Percentiles rank a stretch among this genome's conserved stretches.
phyloP scores from a whole-genome alignment of 1,140 invertebrate genomes.

The Fopius arisanus region DNA sequence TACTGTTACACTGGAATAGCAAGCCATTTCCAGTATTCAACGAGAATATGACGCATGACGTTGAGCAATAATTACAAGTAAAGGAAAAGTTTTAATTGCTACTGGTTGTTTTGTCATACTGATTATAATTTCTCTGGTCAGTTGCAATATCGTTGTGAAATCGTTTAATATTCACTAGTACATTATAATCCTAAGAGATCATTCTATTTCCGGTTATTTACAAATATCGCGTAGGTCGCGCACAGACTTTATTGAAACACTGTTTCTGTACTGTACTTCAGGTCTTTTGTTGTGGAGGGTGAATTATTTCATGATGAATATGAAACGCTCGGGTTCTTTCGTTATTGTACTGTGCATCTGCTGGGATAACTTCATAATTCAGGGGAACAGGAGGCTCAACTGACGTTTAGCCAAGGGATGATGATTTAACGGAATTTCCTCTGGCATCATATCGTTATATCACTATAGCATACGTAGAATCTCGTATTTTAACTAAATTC shows the following conservation, averaged over 20 bases:
- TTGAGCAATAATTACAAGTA: not conserved
- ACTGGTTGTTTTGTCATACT: not conserved
- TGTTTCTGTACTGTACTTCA: not conserved
- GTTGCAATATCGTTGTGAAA: not conserved
- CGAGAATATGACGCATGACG: not conserved
- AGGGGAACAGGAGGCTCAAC: not conserved
- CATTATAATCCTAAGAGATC: not conserved
- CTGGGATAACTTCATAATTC: not conserved
- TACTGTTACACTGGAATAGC: too few species aligned
- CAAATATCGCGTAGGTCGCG: not conserved
- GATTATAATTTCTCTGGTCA: not conserved
- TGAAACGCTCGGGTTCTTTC: conserved; percentile 1
- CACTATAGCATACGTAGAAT: not conserved
- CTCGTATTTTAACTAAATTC: not conserved
- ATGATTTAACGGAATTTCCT: not conserved
- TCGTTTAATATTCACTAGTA: not conserved
- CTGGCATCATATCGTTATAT: not conserved
- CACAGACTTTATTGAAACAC: not conserved
- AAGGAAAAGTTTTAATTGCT: not conserved
- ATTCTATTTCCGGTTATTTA: not conserved
- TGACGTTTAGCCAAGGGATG: not conserved
- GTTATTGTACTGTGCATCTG: conserved; percentile 1
- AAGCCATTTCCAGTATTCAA: not conserved
- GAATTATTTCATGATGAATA: not conserved
- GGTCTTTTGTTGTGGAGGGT: not conserved